These are phyloP conservation scores for Helogale parvula DNA, from an alignment of 2,113 vertebrate species.

Conservation along the genomic window DNA sequence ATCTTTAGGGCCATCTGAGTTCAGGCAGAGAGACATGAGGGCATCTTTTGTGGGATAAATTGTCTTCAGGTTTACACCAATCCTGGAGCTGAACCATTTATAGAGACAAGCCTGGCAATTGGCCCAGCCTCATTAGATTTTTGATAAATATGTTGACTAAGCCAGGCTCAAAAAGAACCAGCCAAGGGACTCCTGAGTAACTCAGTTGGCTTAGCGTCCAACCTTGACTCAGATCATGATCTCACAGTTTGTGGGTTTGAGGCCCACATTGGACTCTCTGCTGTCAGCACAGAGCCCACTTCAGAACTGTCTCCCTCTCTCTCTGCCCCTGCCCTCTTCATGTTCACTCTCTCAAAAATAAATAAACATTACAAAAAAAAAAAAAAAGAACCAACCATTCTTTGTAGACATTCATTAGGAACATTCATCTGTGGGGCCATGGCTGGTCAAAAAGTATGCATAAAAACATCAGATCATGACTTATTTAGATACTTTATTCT, in stretches of 20 bases:
- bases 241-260: no score
- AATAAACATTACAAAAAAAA: no score
- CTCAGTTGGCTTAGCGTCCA: no score
- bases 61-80: slow-evolving; percentile 16
- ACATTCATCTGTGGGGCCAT: neutral
- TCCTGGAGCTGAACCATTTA: slow-evolving; percentile 21
- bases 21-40: neutral
- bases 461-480: neutral
- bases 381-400: neutral
- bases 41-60: neutral
- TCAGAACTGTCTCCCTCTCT: no score
- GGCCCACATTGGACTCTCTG: no score
- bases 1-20: slow-evolving; percentile 8
- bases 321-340: no score
- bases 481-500: slow-evolving; percentile 40
- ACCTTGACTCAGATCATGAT: no score
- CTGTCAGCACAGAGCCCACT: no score
- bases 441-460: neutral
- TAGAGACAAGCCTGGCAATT: neutral
- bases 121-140: neutral
- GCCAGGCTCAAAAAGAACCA: slow-evolving; percentile 30
- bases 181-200: neutral
- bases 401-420: slow-evolving; percentile 53
- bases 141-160: slow-evolving; percentile 60
- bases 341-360: no score